Conservation (phyloP, 2,888 invertebrate genomes). For the Drosophila testacea region DNA sequence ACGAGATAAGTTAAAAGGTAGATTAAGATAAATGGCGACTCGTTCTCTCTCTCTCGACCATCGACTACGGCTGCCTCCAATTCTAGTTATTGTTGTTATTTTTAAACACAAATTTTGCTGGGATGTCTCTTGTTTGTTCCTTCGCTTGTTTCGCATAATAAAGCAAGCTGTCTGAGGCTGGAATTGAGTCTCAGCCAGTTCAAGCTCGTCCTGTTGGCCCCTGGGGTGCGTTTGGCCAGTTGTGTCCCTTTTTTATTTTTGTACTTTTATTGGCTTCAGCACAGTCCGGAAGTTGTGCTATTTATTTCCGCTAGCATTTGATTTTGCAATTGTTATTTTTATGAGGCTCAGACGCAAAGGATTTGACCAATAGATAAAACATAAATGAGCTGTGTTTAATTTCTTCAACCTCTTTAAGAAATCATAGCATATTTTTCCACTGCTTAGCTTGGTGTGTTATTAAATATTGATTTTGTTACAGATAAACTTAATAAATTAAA, state of each 20-base stretch:
- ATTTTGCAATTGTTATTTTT: constrained; percentile 71
- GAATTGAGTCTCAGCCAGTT: constrained; percentile 8
- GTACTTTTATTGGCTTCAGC: constrained; percentile 71
- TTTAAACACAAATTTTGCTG: constrained; percentile 77
- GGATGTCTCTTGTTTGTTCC: constrained; percentile 67
- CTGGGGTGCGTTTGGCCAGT: constrained; percentile 76
- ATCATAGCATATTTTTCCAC: not conserved
- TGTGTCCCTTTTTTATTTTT: constrained; percentile 64
- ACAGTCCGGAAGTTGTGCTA: constrained; percentile 70
- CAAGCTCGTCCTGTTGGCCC: constrained; percentile 37
- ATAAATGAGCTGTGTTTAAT: constrained; percentile 51
- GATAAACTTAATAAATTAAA: too few species aligned
- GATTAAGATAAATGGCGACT: constrained; percentile 76
- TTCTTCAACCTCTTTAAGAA: constrained; percentile 1
- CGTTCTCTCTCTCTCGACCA: constrained; percentile 3
- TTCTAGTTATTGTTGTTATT: constrained; percentile 55
- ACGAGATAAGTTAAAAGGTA: constrained; percentile 82
- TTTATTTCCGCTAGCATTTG: constrained; percentile 74
- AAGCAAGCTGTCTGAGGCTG: constrained; percentile 57
- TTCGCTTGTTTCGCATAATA: constrained; percentile 79
- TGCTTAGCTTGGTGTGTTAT: constrained; percentile 4
- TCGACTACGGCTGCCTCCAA: constrained; percentile 29
- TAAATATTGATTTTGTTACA: not conserved
- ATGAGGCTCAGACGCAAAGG: constrained; percentile 45
- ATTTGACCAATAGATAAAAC: constrained; percentile 50